Percentiles rank a stretch among this genome's conserved stretches.
phyloP scores from a whole-genome alignment of 1,140 invertebrate genomes.

The Macrobrachium rosenbergii region DNA sequence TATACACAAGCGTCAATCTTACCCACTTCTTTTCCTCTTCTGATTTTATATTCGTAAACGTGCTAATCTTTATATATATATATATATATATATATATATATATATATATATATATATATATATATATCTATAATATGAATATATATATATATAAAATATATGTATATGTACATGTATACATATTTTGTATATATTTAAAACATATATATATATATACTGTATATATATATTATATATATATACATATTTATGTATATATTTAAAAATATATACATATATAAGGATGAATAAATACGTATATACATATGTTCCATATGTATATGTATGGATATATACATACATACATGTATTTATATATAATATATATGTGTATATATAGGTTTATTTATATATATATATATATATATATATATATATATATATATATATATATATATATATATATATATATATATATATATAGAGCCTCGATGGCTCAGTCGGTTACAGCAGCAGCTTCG shows the following conservation, averaged over 20 bases:
- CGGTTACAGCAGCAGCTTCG: too few species aligned
- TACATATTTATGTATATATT: too few species aligned
- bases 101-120: background rate
- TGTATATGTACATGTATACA: background rate
- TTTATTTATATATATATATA: background rate
- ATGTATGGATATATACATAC: background rate
- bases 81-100: background rate
- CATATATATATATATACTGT: background rate
- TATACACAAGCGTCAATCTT: too few species aligned
- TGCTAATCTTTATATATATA: background rate
- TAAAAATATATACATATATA: conserved; percentile 4
- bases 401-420: background rate
- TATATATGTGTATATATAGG: background rate
- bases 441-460: background rate
- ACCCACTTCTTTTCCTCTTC: too few species aligned
- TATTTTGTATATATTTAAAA: background rate
- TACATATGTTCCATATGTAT: background rate
- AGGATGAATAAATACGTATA: background rate
- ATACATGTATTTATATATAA: background rate
- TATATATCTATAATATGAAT: background rate
- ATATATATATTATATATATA: background rate
- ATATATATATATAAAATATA: background rate
- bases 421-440: background rate
- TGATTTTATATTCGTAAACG: too few species aligned
- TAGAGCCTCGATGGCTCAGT: too few species aligned